Evolutionary conservation across 2,888 invertebrate species (phyloP), one percentile per base, ranked within the genome.

Genomic region (Pelosia muscerda): DNA sequence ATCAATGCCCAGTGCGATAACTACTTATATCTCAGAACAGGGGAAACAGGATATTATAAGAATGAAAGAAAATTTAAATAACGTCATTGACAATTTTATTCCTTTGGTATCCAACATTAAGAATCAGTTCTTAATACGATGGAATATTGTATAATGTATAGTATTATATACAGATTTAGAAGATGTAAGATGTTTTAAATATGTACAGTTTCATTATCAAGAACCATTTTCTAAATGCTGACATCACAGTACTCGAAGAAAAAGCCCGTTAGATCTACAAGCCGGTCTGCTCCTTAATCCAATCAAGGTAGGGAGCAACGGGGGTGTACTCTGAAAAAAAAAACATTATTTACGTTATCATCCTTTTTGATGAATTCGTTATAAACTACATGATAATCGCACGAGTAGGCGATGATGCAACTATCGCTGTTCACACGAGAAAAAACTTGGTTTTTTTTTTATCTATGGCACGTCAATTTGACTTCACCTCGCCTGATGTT

Each of bases 261-360:
- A n/a, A 15, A 19, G 25, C 15, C 42, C 19, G 19, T 62, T 2
- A 9, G 9, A 23, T 5, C 19, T n/a, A 28, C 22, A 53, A 22
- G 13, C 79, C 84, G 23, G 84, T 83, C 54, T 67, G 65, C 0
- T 31, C 6, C 34, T 76, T 26, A 49, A 92, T 84, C 91, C 91
- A 92, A 2, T 63, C 66, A n/a, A 79, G 1, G 81, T 55, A 9
- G 25, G 25, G 25, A 56, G 31, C 63, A 56, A 64, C 25, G n/a
- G 34, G 15, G n/a, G 38, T n/a, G 26, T 31, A 22, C 22, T 54
- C 63, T 63, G 15, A 10, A 63, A 61, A 42, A 5, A 34, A 11
- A 11, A 23, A 31, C 6, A 13, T 22, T 58, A 38, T 22, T 59
- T 23, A 55, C n/a, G 13, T 15, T 25, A 60, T 25, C 28, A 57